Evolutionary conservation across 1,140 invertebrate species (phyloP), one percentile per base, ranked within the genome.

Genomic region (Parasteatoda tepidariorum): DNA sequence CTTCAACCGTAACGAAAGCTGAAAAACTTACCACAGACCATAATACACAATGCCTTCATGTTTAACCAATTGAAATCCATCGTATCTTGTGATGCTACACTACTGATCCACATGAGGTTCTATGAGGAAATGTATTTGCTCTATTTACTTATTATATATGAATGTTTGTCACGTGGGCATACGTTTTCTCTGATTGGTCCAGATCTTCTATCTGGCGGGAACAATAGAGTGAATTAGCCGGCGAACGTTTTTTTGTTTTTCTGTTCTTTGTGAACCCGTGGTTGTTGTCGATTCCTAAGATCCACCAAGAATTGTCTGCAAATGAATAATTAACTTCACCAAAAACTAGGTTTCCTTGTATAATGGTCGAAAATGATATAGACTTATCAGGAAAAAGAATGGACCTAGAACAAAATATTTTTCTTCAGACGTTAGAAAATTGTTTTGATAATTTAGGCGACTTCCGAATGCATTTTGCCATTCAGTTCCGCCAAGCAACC

Each of bases 101-200:
- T 38, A 13, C 24, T 34, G 54, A 74, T 22, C 31, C 26, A 26
- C 28, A 38, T 41, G 34, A 73, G 22, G 15, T 22, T 28, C 62
- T 55, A 48, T 18, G 6, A 81, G 78, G 66, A 81, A 81, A 59
- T 30, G 59, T 26, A 11, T 30, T 38, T 64, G 78, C 78, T 81
- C 78, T 70, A 81, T 81, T 81, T 81, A 66, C 61, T 81, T 61
- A 61, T 81, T 81, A 61, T 81, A 81, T 81, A 81, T 70, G 66
- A 33, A 26, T 41, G 78, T 38, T 28, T 15, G 6, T 3, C 78
- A 81, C 78, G 78, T 81, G 78, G 2, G 2, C 3, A 7, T 59
- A 5, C 64, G 70, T 66, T 81, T 61, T 81, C 78, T 61, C 78
- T 34, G 22, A 81, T 81, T 81, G 66, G 78, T 59, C 31, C 7